Evolutionary conservation across 2,797 vertebrate species (phyloP), one percentile per base, ranked within the genome.

Genomic region (Pampus argenteus): DNA sequence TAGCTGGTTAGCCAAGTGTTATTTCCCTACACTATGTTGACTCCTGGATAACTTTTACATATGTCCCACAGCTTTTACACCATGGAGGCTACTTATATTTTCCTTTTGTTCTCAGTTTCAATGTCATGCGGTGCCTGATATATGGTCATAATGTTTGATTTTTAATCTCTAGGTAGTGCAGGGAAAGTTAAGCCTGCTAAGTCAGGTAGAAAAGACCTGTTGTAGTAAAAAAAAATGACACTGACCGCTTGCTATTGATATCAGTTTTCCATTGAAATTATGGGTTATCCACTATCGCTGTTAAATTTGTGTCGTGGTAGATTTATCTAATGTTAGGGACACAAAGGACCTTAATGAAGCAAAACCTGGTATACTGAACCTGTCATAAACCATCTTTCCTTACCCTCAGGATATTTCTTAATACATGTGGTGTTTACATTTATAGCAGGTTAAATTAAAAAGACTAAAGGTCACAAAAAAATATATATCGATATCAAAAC

Each of bases 1-100:
- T 89, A 90, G 73, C 74, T 54, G 47, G 55, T 71, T 84, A 79
- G 81, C 82, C 36, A 38, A 50, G 40, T 48, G 69, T 51, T 52
- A 28, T 23, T 61, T n/a, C 23, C 28, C 8, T 36, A 5, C 23
- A 38, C 14, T 29, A 40, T 25, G 22, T 51, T 4, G 3, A 11
- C 34, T 36, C 34, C 11, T 13, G 0, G 11, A 36, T 36, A 11
- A 62, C 15, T 45, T 50, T 5, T 36, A 10, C 42, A 57, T 18
- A 9, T 14, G 5, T 44, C 22, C 13, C 11, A 5, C 1, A n/a
- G 6, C 40, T 66, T 50, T 29, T 52, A 56, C 47, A 47, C 5
- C 13, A 40, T 14, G 38, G 15, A 40, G 38, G 38, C 13, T 14
- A 40, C 38, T 4, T 15, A 5, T 18, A 44, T 44, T 40, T 40